Evolutionary conservation across 2,888 invertebrate species (phyloP), one percentile per base, ranked within the genome.

Genomic region (Capitulum mitella): DNA sequence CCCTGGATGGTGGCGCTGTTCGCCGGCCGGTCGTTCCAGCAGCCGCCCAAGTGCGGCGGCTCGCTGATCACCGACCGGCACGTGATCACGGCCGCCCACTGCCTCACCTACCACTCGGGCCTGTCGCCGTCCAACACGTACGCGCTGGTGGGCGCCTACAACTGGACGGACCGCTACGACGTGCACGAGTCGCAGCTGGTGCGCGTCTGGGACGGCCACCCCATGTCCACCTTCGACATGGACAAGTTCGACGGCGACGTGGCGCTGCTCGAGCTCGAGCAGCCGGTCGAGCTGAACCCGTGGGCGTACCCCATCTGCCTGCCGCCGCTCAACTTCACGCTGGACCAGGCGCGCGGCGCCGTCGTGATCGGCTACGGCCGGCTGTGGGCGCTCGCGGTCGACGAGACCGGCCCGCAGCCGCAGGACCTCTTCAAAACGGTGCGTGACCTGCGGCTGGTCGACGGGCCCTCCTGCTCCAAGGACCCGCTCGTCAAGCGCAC

Each of bases 241-340:
- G 92, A 92, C 0, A 95, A 95, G 0, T 95, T 96, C 84, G 95
- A 95, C 84, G 95, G 95, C 84, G 95, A 96, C 85, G 87, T 96
- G 82, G 95, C 96, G 0, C 85, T 96, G 43, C 85, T 96, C 77
- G 95, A 95, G 84, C 85, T 96, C 81, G 61, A 61, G 32, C 61
- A 61, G 61, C 61, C 61, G 61, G 32, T 61, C 14, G 32, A 61
- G 61, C 29, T 61, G 32, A 61, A 61, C 61, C 29, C 61, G 29
- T 26, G n/a, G 14, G 32, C 61, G 12, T 61, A 32, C 61, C 61
- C 61, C 29, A 61, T 61, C 61, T 61, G 61, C 32, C 61, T 61
- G 61, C 61, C 61, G 12, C 61, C 61, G 61, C n/a, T 26, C 32
- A 32, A 61, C 32, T 26, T 61, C 61, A 61, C 61, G 3, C 61